Evolutionary conservation across 2,888 invertebrate genomes (phyloP).

Genomic region (Acrobasis suavella): DNA sequence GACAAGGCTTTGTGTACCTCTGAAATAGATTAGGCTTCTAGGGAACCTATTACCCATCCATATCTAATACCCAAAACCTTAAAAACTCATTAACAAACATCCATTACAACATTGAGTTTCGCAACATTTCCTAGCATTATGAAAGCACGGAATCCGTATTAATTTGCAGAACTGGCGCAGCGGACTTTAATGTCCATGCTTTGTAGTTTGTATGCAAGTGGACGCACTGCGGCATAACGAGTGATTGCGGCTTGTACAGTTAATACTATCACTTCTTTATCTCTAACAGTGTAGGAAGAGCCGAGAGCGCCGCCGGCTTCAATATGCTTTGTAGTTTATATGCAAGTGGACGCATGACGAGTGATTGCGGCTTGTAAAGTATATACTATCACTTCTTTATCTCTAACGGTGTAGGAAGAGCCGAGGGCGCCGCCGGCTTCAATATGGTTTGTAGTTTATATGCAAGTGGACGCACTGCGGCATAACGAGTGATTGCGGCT

Average conservation of each 20-base stretch:
- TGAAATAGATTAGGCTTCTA: too few relatives aligned
- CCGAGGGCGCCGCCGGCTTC: slow-evolving; percentile 18
- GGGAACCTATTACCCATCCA: too few relatives aligned
- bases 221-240: slow-evolving; percentile 32
- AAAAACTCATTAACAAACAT: not conserved
- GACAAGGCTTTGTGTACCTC: too few relatives aligned
- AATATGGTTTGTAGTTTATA: slow-evolving; percentile 26
- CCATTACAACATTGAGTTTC: not conserved
- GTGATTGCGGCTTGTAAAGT: too few relatives aligned
- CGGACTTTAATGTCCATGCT: slow-evolving; percentile 22
- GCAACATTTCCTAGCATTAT: slow-evolving; percentile 5
- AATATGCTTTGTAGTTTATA: too few relatives aligned
- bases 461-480: slow-evolving; percentile 36
- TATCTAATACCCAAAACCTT: not conserved
- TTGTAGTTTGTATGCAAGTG: slow-evolving; percentile 30
- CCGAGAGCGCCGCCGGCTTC: too few relatives aligned
- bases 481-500: not conserved
- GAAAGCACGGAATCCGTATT: slow-evolving; percentile 10
- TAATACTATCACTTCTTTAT: too few relatives aligned
- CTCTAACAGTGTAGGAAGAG: too few relatives aligned
- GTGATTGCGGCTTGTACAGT: too few relatives aligned
- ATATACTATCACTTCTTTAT: too few relatives aligned
- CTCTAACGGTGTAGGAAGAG: too few relatives aligned
- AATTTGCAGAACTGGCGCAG: slow-evolving; percentile 12
- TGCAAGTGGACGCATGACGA: too few relatives aligned